phyloP scores from a whole-genome alignment of 2,113 vertebrate species.

The Laterallus jamaicensis region DNA sequence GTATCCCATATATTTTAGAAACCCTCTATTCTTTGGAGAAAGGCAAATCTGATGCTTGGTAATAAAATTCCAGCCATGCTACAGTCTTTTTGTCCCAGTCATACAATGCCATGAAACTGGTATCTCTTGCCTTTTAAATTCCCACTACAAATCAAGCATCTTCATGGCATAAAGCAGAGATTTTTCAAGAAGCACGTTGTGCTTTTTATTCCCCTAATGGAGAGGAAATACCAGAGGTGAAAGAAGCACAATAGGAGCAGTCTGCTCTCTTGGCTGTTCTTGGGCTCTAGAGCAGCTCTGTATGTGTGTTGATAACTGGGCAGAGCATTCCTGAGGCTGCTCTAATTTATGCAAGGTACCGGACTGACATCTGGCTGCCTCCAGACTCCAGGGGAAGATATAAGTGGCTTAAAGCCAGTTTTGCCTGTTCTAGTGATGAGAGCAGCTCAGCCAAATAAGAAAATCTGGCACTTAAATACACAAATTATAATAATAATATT shows the following conservation, averaged over 20 bases:
- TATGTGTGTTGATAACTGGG: not conserved
- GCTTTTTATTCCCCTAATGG: not conserved
- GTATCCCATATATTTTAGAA: not conserved
- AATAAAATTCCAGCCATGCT: not conserved
- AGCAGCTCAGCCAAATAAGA: conserved; percentile 38
- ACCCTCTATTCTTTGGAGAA: not conserved
- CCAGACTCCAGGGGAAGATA: not conserved
- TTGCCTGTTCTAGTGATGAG: conserved; percentile 3
- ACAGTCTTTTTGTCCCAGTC: not conserved
- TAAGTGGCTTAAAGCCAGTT: conserved; percentile 22
- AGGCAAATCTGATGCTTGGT: not conserved
- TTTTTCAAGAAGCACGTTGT: not conserved
- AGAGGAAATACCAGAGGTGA: not conserved
- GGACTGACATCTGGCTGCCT: conserved; percentile 47
- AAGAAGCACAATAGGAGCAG: not conserved
- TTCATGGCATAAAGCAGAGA: not conserved
- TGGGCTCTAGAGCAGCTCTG: not conserved
- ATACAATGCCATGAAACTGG: not conserved
- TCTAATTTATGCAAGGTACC: not conserved
- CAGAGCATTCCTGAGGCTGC: not conserved
- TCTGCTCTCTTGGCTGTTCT: not conserved
- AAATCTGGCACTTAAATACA: conserved; percentile 21
- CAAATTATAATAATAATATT: conserved; percentile 31
- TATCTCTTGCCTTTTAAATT: not conserved
- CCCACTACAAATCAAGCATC: not conserved